Base-by-base conservation (phyloP, 1,140 invertebrate genomes). In the Brachionus plicatilis region DNA sequence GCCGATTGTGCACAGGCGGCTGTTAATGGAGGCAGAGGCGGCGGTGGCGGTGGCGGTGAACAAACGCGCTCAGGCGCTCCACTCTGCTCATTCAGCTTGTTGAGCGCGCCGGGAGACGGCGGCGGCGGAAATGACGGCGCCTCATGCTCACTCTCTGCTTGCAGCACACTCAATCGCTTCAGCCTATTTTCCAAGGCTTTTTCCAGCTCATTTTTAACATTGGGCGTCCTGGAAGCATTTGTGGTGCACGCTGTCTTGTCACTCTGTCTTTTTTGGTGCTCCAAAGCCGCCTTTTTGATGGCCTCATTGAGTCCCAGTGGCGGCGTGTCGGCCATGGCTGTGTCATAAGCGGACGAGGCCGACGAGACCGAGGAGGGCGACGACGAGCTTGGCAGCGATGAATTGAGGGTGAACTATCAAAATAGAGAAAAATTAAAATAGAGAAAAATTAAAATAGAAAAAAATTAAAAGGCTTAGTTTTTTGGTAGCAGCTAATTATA, bases 61-160 rank as follows among this genome's bases (percentile, higher is more conserved):
- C 43, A 47, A 9, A 76, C 43, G 12, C 72, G 17, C 12, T 76
- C 3, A 8, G 24, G 8, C 3, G 37, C 12, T 11, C 0, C 17
- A 37, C n/a, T 14, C 1, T 43, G 12, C 33, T 60, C 79, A 0
- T 17, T 82, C 66, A 60, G 41, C 2, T 47, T 45, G 20, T 68
- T 27, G 2, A 82, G 8, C 11, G 65, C 53, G 3, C 41, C 43
- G 17, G 79, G 79, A 4, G 53, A 45, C 1, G 79, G 79, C 17
- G 79, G 79, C 24, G 79, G 79, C 43, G 79, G 79, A 65, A 68
- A 68, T 11, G 76, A 65, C n/a, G 76, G 47, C 24, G 43, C n/a
- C n/a, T 60, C 76, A 4, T 2, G 8, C 20, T 45, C 20, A 7
- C 2, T 43, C 37, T 82, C 53, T 24, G 24, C 12, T 17, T 82